Base-by-base conservation (phyloP, 2,113 vertebrate species). In the Chaetura pelagica region DNA sequence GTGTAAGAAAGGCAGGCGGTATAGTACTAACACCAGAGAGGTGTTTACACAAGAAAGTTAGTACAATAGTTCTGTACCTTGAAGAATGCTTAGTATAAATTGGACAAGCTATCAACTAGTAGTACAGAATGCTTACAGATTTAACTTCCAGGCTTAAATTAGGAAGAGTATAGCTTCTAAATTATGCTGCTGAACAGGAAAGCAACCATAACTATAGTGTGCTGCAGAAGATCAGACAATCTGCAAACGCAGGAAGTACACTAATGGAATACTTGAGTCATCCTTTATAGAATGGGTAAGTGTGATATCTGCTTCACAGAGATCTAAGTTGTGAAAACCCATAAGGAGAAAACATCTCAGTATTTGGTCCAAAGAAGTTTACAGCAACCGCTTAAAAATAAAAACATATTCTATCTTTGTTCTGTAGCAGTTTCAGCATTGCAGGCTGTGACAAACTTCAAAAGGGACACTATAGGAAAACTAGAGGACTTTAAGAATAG, bases 241-340 rank as follows among this genome's bases (percentile, higher is more conserved):
- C 68, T 86, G 58, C 87, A 86, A 38, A 84, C 80, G 59, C 80
- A 92, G 91, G 80, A 92, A 95, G 20, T 73, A 88, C 24, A 48
- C 68, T 73, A 20, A 81, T 77, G 91, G 91, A 95, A 74, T 92
- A 74, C 38, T 92, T 96, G 83, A 89, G 80, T 94, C 83, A 92
- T 54, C 51, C 76, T 90, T 62, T 64, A 35, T 15, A 84, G 83
- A 40, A 62, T 5, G 68, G 76, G 27, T 59, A 62, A 69, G 46
- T 11, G 63, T 42, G 49, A 48, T 82, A 71, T 54, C 49, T 86
- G 91, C 86, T 94, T 73, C 14, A 23, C 63, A 59, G 68, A 89
- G 80, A 55, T 40, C 59, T n/a, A 89, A 88, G 67, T 57, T 80
- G 49, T 62, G 63, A 90, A 71, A 88, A 26, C 72, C n/a, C 89